Conservation (phyloP, 2,888 invertebrate genomes). For the Hydriomena furcata region DNA sequence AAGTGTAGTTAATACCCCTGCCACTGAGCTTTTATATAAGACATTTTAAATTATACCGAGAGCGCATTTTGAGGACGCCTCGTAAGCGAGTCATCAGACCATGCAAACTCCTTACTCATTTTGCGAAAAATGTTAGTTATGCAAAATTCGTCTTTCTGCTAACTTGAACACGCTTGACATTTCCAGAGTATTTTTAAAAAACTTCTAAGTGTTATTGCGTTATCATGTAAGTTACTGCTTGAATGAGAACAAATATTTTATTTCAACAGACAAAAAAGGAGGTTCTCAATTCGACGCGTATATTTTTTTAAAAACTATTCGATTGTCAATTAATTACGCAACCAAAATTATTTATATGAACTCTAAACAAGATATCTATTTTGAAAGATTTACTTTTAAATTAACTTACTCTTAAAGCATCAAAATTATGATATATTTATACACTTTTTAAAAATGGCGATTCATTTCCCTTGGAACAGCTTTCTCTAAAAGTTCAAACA, state of each 20-base stretch:
- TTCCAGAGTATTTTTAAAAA: slow-evolving; percentile 28
- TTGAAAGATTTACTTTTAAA: slow-evolving; percentile 48
- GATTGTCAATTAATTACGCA: slow-evolving; percentile 72
- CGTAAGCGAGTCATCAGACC: slow-evolving; percentile 27
- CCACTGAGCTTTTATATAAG: slow-evolving; percentile 53
- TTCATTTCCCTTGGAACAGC: slow-evolving; percentile 16
- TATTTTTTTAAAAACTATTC: slow-evolving; percentile 69
- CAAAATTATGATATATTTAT: too few species aligned
- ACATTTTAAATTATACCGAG: slow-evolving; percentile 36
- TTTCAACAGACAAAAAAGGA: too few species aligned
- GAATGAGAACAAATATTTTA: too few species aligned
- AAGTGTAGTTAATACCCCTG: slow-evolving; percentile 50
- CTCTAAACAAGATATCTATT: slow-evolving; percentile 52
- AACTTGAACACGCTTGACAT: slow-evolving; percentile 10
- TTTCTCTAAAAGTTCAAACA: slow-evolving; percentile 15
- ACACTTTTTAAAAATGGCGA: slow-evolving; percentile 7
- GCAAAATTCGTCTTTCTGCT: slow-evolving; percentile 13
- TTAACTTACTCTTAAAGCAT: too few species aligned
- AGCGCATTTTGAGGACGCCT: slow-evolving; percentile 24
- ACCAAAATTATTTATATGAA: slow-evolving; percentile 51
- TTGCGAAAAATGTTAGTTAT: slow-evolving; percentile 29
- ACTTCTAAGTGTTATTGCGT: slow-evolving; percentile 25
- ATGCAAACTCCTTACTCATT: slow-evolving; percentile 28
- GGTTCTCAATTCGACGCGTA: too few species aligned
- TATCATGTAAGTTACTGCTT: slow-evolving; percentile 29